Conservation (phyloP, 2,113 vertebrate species). For the Myiozetetes cayanensis region DNA sequence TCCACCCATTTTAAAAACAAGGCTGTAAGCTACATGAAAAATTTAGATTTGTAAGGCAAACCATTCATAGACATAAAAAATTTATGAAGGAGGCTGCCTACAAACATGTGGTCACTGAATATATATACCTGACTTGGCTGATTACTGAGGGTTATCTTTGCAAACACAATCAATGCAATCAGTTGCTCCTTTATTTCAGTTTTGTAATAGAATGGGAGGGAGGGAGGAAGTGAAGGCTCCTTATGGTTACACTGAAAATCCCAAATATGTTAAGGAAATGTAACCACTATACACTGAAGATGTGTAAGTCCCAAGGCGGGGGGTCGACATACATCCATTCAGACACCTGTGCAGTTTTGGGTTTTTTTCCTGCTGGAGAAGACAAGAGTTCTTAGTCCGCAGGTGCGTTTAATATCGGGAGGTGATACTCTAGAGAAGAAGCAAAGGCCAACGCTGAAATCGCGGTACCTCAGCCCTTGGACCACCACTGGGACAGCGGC, state of each 20-base stretch:
- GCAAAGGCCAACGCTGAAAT: neutral
- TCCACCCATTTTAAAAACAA: neutral
- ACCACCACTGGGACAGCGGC: neutral
- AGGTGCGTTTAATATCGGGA: neutral
- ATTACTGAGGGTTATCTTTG: neutral
- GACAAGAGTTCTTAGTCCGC: fast-evolving
- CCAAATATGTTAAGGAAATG: neutral
- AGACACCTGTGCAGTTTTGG: fast-evolving
- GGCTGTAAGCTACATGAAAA: neutral
- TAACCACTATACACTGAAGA: fast-evolving
- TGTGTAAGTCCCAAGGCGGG: fast-evolving
- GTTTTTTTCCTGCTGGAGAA: neutral
- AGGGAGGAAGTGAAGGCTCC: fast-evolving
- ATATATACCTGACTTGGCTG: too few species aligned
- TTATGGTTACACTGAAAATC: neutral
- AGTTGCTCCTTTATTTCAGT: neutral
- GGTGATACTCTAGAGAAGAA: neutral
- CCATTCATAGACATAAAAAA: neutral
- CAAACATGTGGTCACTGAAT: neutral
- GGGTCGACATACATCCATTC: fast-evolving
- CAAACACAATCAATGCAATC: neutral
- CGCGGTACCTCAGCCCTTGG: fast-evolving
- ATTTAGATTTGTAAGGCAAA: neutral
- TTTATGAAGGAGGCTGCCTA: neutral
- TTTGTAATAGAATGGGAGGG: fast-evolving